Base-by-base conservation (phyloP, 1,140 invertebrate genomes). In the Coelopa frigida region DNA sequence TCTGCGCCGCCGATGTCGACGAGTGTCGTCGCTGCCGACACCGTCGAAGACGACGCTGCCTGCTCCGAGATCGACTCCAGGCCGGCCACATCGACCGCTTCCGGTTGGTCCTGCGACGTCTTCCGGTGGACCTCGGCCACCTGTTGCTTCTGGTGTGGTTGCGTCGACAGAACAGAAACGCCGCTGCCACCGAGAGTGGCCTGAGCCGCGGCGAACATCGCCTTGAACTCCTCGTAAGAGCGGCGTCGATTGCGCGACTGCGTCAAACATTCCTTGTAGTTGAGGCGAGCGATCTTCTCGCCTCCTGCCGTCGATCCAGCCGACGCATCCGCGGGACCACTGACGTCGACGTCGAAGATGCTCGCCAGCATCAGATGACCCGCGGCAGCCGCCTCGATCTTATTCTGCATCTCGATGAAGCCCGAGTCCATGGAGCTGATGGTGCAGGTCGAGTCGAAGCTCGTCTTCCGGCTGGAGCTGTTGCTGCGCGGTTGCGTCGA, bases 171-270 rank as follows among this genome's bases (percentile, higher is more conserved):
- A n/a, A n/a, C n/a, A n/a, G n/a, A n/a, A n/a, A n/a, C 6, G 22
- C 15, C 12, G 24, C 21, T 18, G 47, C 11, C 33, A 15, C 10
- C 17, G 22, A 17, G 27, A n/a, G 21, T 27, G 22, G 6, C 42
- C n/a, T 10, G 41, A 14, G 35, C 24, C 7, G 41, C 35, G 22
- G 38, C 53, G 29, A 67, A 67, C 57, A 66, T 66, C 20, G 63
- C 63, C 53, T 70, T 70, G 37, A 70, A 70, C 55, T 70, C 67
- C 45, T 70, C 67, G 47, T 70, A 70, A 27, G 67, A 70, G 50
- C 69, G 69, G 49, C 67, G 59, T 17, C 67, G 61, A 51, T 68
- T 70, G 1, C 66, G 53, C 20, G 67, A 70, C 49, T 69, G 66
- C 35, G 60, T 63, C 18, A 67, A 42, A 17, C 66, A 68, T 52